Evolutionary conservation across 2,888 invertebrate species (phyloP).

Genomic region (Nephrotoma appendiculata): DNA sequence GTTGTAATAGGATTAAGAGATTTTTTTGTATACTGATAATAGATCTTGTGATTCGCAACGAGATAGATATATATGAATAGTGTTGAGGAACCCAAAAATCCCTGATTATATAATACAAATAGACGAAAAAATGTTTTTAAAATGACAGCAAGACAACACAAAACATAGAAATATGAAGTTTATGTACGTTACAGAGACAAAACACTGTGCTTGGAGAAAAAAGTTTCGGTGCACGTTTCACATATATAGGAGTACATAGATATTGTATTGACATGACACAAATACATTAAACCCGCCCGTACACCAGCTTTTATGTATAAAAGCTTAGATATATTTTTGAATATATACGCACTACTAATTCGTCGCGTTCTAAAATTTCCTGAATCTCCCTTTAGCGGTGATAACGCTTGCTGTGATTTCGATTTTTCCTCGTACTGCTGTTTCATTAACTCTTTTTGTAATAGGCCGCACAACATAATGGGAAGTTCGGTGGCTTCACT

Average conservation of each 20-base stretch:
- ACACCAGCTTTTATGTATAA: not conserved
- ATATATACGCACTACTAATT: not conserved
- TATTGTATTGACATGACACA: not conserved
- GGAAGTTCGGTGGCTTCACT: conserved; percentile 32
- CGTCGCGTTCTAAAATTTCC: not conserved
- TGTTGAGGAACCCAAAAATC: not conserved
- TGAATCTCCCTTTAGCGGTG: not conserved
- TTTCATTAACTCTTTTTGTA: conserved; percentile 27
- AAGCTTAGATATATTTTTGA: not conserved
- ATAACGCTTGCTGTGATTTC: conserved; percentile 10
- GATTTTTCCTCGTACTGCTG: conserved; percentile 5
- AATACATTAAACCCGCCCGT: not conserved
- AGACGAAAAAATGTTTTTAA: not conserved
- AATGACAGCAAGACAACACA: not conserved
- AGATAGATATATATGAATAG: not conserved
- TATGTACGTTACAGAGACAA: not conserved
- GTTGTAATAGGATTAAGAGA: not conserved
- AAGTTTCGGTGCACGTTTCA: not conserved
- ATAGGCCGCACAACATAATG: conserved; percentile 34
- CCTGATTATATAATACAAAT: not conserved
- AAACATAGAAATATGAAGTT: not conserved
- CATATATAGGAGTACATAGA: not conserved
- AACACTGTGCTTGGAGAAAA: not conserved
- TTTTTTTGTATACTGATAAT: not conserved
- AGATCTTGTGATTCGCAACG: not conserved